Evolutionary conservation across 2,797 vertebrate genomes (phyloP), one percentile per base, ranked within the genome.

Genomic region (Tolypeutes matacus): DNA sequence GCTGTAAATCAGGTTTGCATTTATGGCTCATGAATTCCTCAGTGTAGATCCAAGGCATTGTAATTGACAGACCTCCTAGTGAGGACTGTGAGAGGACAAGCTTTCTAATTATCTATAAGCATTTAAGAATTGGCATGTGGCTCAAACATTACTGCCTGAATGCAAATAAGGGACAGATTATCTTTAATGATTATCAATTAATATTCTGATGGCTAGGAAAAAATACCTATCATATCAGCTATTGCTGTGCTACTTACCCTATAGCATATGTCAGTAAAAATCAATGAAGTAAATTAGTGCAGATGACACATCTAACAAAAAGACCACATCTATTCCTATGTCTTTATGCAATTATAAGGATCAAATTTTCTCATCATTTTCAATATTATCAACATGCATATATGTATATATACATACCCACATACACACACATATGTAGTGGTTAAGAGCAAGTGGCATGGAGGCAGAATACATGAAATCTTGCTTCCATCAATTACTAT

Each of bases 181-280:
- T n/a, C n/a, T n/a, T 70, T 17, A 78, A 89, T 81, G 27, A 56
- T 72, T 25, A 80, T 42, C 67, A 93, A 87, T 90, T 83, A 95
- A 69, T 62, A 88, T 89, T 81, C 23, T 78, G 87, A 46, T 60
- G 7, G 34, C n/a, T 7, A 93, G 25, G 46, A 56, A 91, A 69
- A 65, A 86, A 78, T 18, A 62, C 5, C 11, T 80, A 51, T 42
- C 20, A 14, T 7, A 76, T 27, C 93, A 17, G 82, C 69, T 25
- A 89, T 14, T 83, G 51, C 36, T 83, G 6, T 49, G 8, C 31
- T 90, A 65, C 31, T 80, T 86, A 81, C 0, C 90, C 34, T 31
- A 75, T 42, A 76, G 49, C 75, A 80, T 58, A 53, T 84, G 91
- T 67, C 64, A 20, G 60, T 62, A 83, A 85, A 95, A 82, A 76